phyloP scores from a whole-genome alignment of 2,888 invertebrate species.

The Morinoia aosen region DNA sequence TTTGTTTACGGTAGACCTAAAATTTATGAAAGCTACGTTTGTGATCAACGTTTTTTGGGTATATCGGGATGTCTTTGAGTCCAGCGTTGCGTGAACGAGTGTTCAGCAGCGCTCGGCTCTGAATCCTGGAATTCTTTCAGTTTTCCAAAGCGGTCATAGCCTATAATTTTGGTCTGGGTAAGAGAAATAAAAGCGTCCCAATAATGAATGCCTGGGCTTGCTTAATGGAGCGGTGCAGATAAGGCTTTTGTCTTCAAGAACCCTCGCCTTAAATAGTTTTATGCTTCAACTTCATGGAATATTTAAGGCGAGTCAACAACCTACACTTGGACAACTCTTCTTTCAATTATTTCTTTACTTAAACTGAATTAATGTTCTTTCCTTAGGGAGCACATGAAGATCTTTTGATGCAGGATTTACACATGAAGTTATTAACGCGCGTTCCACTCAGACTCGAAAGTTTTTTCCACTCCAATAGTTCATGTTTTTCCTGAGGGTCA shows the following conservation, averaged over 20 bases:
- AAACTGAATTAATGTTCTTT: neutral
- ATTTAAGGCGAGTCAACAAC: neutral
- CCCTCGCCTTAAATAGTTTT: neutral
- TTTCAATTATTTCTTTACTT: neutral
- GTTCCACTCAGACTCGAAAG: neutral
- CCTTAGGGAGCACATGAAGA: neutral
- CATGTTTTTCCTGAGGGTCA: too few relatives aligned
- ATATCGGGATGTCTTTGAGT: neutral
- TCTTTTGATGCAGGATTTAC: neutral
- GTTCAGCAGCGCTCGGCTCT: neutral
- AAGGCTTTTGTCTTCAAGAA: slow-evolving; percentile 10
- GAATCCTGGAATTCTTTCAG: neutral
- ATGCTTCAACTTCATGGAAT: neutral
- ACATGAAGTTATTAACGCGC: neutral
- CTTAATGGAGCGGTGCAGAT: neutral
- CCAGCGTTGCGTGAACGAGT: neutral
- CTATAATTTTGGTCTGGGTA: neutral
- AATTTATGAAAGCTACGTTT: neutral
- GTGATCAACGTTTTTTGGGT: neutral
- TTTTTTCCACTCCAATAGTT: neutral
- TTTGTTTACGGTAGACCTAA: neutral
- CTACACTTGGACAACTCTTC: neutral
- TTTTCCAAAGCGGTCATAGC: neutral
- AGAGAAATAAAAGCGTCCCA: neutral
- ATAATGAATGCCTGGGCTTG: neutral